Evolutionary conservation across 2,888 invertebrate genomes (phyloP), one percentile per base, ranked within the genome.

Genomic region (Oscheius onirici): DNA sequence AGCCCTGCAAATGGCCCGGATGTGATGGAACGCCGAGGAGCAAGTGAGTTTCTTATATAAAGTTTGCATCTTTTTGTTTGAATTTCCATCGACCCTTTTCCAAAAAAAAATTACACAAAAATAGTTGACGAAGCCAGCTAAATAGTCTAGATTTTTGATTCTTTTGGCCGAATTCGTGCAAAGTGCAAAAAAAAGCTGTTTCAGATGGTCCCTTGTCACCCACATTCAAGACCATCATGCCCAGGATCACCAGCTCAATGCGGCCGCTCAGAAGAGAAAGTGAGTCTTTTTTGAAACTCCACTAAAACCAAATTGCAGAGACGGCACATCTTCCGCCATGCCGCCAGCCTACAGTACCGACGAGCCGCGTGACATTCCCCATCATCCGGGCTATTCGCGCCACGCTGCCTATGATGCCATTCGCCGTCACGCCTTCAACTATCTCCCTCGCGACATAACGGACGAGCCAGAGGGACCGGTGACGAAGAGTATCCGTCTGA

Each of bases 381-480:
- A 92, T 79, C 92, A 92, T 88, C 92, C 94, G n/a, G 95, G 94
- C 13, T 95, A 95, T 88, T 94, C 93, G 55, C 94, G 93, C 5
- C 95, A 96, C 88, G 97, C 99, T 13, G 99, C 99, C 2, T 91
- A 95, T 78, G 95, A 97, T 82, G 99, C 99, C 0, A 95, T 99
- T 74, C 93, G 95, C 88, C 92, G 97, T 80, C 97, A 97, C 88
- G 94, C 96, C 10, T 91, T 93, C 24, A 94, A 95, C 82, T 93
- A 93, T 89, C 92, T 94, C 79, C 93, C 93, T 0, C 93, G 94
- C 86, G 95, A 95, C 88, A 90, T 95, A 34, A 93, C 94, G 95
- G 97, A 97, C 89, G 95, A 95, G 88, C 95, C 95, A 88, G 97
- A 99, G 90, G 97, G 97, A 52, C 97, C 97, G 55, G 96, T 99